Conservation (phyloP, 2,113 vertebrate genomes). For the Zeus faber region DNA sequence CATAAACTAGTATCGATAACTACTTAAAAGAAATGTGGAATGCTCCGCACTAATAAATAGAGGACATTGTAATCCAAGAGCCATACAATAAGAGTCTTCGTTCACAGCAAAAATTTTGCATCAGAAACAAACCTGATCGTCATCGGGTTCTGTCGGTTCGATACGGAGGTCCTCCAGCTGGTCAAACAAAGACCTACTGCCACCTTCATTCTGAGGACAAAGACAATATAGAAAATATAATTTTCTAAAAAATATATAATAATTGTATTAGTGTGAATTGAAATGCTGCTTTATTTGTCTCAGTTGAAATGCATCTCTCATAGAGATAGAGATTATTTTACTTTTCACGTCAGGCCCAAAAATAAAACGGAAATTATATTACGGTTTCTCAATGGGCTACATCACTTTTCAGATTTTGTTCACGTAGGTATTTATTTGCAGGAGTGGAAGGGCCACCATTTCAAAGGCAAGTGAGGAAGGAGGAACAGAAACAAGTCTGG, state of each 20-base stretch:
- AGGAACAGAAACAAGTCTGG: constrained; percentile 44
- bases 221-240: neutral
- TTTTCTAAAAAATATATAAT: no score
- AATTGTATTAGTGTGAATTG: neutral
- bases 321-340: neutral
- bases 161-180: constrained; percentile 60
- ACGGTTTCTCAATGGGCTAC: no score
- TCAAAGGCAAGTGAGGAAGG: constrained; percentile 19
- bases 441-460: constrained; percentile 37
- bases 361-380: no score
- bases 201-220: constrained; percentile 42
- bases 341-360: neutral
- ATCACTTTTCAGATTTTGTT: no score
- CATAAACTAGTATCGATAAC: no score
- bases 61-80: no score
- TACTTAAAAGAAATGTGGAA: no score
- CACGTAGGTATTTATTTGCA: constrained; percentile 33
- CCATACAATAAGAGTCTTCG: no score
- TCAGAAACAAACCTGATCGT: neutral
- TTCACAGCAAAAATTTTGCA: no score
- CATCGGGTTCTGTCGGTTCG: constrained; percentile 29
- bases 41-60: no score
- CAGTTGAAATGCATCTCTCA: neutral
- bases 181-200: constrained; percentile 56
- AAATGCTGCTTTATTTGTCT: neutral